Percentiles rank a stretch among this genome's conserved stretches.
Evolutionary conservation across 2,888 invertebrate genomes (phyloP).

Genomic region (Ormyrus labotus): DNA sequence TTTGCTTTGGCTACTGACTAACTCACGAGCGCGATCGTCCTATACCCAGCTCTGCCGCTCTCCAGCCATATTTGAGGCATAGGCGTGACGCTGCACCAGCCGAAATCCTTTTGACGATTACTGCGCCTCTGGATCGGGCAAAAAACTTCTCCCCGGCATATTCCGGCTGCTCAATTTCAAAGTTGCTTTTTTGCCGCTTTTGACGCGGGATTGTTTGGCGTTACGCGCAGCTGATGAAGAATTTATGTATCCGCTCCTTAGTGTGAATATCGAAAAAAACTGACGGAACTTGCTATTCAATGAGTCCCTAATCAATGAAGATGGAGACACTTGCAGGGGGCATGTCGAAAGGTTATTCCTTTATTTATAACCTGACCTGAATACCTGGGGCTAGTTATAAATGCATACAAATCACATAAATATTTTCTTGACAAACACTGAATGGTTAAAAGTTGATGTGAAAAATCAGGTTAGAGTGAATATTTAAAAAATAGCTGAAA

Average conservation of each 20-base stretch:
- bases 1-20: constrained; percentile 61
- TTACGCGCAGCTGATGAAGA: no score
- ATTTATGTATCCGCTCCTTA: neutral
- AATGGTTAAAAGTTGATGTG: neutral
- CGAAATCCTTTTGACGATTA: constrained; percentile 49
- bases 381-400: no score
- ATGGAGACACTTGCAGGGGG: no score
- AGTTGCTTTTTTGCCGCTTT: neutral
- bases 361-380: no score
- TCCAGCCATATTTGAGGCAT: constrained; percentile 32
- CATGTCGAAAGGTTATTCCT: no score
- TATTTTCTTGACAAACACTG: constrained; percentile 6
- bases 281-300: neutral
- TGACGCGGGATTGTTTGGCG: no score
- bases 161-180: constrained; percentile 23
- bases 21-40: constrained; percentile 37
- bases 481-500: neutral
- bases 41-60: constrained; percentile 18
- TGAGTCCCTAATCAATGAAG: no score
- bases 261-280: neutral
- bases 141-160: constrained; percentile 19
- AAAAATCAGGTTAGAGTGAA: neutral
- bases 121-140: neutral
- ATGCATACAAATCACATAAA: neutral
- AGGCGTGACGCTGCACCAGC: constrained; percentile 27